A percentile compares a stretch with the other conserved stretches of the same genome.
phyloP scores from a whole-genome alignment of 1,140 invertebrate genomes.

The Belonocnema kinseyi region DNA sequence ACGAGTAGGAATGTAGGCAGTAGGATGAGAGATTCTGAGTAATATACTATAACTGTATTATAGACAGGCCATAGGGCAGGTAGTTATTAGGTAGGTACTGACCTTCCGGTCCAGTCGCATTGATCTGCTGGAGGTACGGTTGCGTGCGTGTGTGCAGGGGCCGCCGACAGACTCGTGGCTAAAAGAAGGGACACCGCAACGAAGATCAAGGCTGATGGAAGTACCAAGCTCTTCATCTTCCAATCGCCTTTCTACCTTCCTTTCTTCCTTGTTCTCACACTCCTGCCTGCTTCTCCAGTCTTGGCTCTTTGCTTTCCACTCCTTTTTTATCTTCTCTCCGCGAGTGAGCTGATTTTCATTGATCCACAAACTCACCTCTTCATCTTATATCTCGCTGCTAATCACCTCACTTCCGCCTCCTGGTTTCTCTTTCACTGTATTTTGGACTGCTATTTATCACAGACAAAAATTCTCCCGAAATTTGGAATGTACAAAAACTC shows the following conservation, averaged over 20 bases:
- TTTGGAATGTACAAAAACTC: too few relatives aligned
- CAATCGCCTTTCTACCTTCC: constrained; percentile 23
- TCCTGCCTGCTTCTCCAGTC: background rate
- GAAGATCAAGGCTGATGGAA: constrained; percentile 47
- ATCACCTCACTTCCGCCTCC: too few relatives aligned
- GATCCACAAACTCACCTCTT: too few relatives aligned
- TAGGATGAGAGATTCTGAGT: background rate
- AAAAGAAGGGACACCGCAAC: constrained; percentile 48
- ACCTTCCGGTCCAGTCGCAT: constrained; percentile 74
- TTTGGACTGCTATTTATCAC: too few relatives aligned
- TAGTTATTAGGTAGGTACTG: constrained; percentile 43
- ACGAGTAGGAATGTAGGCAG: too few relatives aligned
- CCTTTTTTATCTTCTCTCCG: background rate
- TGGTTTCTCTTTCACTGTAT: too few relatives aligned
- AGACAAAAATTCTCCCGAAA: too few relatives aligned
- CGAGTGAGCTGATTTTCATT: too few relatives aligned
- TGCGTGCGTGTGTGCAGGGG: constrained; percentile 61
- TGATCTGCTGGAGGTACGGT: constrained; percentile 66
- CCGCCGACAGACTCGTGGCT: constrained; percentile 50
- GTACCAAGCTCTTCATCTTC: constrained; percentile 41
- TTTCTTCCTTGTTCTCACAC: constrained; percentile 10
- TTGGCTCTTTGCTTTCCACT: constrained; percentile 32
- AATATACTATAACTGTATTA: background rate
- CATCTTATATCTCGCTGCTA: too few relatives aligned
- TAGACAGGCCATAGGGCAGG: background rate